Evolutionary conservation across 2,113 vertebrate genomes (phyloP).

Genomic region (Ceratotherium simum): DNA sequence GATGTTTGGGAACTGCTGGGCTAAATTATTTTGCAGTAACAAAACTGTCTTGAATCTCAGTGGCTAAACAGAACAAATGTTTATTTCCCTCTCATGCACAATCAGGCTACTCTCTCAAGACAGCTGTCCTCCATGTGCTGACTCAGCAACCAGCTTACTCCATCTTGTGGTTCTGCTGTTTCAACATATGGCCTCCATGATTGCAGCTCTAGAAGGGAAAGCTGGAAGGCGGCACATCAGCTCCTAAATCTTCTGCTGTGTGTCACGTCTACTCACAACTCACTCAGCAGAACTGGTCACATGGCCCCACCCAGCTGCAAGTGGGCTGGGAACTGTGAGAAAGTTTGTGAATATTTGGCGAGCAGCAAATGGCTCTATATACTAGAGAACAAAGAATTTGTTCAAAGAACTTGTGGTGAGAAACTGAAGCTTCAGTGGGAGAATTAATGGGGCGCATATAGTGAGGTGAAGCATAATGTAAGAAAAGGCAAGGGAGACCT

Average conservation of each 20-base stretch:
- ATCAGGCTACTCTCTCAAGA: neutral
- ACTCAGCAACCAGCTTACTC: neutral
- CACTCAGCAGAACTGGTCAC: conserved; percentile 26
- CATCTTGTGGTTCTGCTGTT: neutral
- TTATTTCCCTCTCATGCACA: neutral
- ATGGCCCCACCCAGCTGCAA: neutral
- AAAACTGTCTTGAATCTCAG: neutral
- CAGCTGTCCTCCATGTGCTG: neutral
- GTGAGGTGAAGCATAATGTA: neutral
- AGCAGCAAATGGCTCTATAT: neutral
- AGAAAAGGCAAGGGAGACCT: neutral
- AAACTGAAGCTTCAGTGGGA: neutral
- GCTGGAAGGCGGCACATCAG: neutral
- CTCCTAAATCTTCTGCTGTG: neutral
- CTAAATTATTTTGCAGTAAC: conserved; percentile 52
- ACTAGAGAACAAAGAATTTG: neutral
- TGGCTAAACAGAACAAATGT: neutral
- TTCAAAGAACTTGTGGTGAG: neutral
- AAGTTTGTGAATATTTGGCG: neutral
- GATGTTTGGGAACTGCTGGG: conserved; percentile 1
- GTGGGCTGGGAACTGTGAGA: neutral
- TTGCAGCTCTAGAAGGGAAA: neutral
- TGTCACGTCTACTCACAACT: neutral
- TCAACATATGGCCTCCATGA: neutral
- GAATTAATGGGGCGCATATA: accelerated